Base-by-base conservation (phyloP, 2,797 vertebrate species). In the Xenopus petersii region DNA sequence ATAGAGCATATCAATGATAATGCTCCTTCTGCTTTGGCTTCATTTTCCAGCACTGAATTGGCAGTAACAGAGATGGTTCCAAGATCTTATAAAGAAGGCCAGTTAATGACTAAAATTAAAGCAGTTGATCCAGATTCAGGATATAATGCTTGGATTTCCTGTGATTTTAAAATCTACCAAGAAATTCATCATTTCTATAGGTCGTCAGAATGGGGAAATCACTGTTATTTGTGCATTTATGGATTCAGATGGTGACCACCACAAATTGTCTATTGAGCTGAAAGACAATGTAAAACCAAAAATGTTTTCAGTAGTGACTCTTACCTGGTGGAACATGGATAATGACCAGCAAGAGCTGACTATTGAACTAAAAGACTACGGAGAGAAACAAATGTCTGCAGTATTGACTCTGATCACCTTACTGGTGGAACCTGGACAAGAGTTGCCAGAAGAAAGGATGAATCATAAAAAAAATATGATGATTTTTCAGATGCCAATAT, bases 111-210 rank as follows among this genome's bases (percentile, higher is more conserved):
- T 56, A 93, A 93, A 80, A 89, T 93, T 67, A 89, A 90, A 78
- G 92, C 92, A 0, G 87, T 91, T 16, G 92, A 93, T 17, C 85
- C 87, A 49, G 92, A 93, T 78, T 89, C 87, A 0, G 92, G 90
- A 0, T 66, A 89, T 73, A 93, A 91, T 0, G 91, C 91, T 16
- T 94, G 95, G 81, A 88, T 98, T 21, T 95, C 94, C 30, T 98
- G 95, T 69, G 94, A 93, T 80, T 94, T 98, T 77, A 83, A n/a
- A n/a, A n/a, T n/a, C n/a, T 24, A 10, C 33, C 48, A 9, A 42
- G 46, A 65, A 33, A 60, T 33, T 47, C 48, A 1, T 54, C 33
- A 12, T 71, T 75, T 5, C 13, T 51, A 64, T 92, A 80, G 84
- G 82, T 0, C 58, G 79, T 0, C 83, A 82, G 56, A 79, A 77